Conservation (phyloP, 2,113 vertebrate genomes). For the Callipepla squamata region DNA sequence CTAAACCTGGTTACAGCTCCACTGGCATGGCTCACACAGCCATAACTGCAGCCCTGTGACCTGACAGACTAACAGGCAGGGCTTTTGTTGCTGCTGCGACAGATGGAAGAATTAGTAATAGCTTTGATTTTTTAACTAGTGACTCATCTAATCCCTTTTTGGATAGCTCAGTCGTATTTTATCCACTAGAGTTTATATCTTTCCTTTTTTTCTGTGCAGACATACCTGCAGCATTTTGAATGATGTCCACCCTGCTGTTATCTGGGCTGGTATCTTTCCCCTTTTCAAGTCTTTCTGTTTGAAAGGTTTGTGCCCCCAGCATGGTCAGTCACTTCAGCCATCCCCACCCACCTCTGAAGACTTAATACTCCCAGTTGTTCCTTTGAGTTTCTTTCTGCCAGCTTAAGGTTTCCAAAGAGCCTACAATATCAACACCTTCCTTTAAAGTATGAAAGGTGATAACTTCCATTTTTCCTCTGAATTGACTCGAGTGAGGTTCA, state of each 20-base stretch:
- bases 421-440: background rate
- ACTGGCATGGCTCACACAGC: background rate
- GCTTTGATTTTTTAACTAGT: background rate
- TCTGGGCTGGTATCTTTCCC: background rate
- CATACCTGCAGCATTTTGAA: background rate
- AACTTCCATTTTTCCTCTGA: background rate
- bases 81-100: background rate
- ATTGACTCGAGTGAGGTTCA: background rate
- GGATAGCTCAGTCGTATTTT: background rate
- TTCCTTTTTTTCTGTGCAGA: background rate
- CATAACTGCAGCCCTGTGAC: background rate
- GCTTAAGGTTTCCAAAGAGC: background rate
- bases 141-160: background rate
- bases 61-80: background rate
- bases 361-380: background rate
- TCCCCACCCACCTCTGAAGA: background rate
- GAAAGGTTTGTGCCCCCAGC: background rate
- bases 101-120: background rate
- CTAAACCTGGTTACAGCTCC: background rate
- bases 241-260: background rate
- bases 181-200: background rate
- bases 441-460: background rate
- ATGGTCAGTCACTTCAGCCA: background rate
- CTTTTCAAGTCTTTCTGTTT: background rate
- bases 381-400: background rate